Conservation (phyloP, 1,140 invertebrate species). For the Caenorhabditis brenneri region DNA sequence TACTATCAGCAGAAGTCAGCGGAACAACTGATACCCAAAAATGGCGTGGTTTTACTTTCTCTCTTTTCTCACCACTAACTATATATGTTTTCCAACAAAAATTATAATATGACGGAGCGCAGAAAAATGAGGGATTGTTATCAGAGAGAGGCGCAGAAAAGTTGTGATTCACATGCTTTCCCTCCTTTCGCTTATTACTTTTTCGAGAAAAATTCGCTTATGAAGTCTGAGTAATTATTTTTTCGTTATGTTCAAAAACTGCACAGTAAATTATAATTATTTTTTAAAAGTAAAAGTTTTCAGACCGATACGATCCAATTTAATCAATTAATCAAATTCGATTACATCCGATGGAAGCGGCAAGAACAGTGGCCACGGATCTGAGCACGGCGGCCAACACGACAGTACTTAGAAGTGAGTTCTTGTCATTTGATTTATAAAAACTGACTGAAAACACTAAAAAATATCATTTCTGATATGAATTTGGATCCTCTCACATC, state of each 20-base stretch:
- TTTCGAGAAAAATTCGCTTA: neutral
- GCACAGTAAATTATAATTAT: neutral
- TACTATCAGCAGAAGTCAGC: neutral
- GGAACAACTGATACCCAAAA: neutral
- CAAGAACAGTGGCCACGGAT: conserved; percentile 14
- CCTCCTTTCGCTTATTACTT: neutral
- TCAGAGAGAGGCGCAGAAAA: conserved; percentile 16
- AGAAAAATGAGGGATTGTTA: neutral
- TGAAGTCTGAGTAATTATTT: too few species aligned
- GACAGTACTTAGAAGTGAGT: conserved; percentile 36
- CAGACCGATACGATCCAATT: neutral
- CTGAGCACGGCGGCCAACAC: conserved; percentile 13
- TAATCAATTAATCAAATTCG: neutral
- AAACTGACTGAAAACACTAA: too few species aligned
- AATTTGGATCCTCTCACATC: too few species aligned
- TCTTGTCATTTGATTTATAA: too few species aligned
- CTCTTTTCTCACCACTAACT: neutral
- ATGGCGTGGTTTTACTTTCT: conserved; percentile 9
- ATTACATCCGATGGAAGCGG: conserved; percentile 18
- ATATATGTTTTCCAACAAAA: conserved; percentile 33
- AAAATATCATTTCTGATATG: too few species aligned
- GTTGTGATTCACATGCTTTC: conserved; percentile 28
- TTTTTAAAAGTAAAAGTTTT: neutral
- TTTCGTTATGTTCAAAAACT: too few species aligned
- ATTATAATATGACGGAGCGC: conserved; percentile 4